These are phyloP conservation scores for Numenius phaeopus DNA, from an alignment of 2,797 vertebrate genomes.

Conservation along the genomic window DNA sequence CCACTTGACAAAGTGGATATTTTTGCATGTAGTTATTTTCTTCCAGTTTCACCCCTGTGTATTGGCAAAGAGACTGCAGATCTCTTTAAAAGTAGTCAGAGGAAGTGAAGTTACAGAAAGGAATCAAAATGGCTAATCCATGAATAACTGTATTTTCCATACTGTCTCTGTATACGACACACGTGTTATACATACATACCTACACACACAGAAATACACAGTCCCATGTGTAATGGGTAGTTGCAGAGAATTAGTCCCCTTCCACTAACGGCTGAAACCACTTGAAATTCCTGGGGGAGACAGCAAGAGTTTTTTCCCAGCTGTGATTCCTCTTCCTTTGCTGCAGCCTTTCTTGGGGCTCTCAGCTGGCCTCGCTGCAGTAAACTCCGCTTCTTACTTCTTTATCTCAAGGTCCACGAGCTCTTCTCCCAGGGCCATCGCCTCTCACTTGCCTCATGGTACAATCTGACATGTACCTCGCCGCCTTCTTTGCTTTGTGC, in stretches of 20 bases:
- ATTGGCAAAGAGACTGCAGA: not conserved
- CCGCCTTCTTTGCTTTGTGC: not conserved
- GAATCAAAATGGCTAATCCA: not conserved
- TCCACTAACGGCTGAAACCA: not conserved
- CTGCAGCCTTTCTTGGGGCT: not conserved
- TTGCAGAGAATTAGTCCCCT: not conserved
- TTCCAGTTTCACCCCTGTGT: rapidly evolving
- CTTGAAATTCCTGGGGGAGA: not conserved
- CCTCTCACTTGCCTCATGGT: rapidly evolving
- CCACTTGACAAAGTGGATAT: slow-evolving; percentile 37
- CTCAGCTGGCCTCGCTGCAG: not conserved
- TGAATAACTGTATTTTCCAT: not conserved
- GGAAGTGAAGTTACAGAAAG: not conserved
- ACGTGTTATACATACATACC: rapidly evolving
- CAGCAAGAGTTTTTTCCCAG: not conserved
- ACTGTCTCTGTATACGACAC: not conserved
- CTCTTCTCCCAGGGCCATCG: not conserved
- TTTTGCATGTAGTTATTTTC: not conserved
- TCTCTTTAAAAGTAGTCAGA: not conserved
- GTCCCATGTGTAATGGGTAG: not conserved
- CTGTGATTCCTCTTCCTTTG: not conserved
- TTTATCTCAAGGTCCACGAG: not conserved
- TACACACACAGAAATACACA: not conserved
- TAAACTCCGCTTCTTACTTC: not conserved
- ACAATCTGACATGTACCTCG: not conserved